Evolutionary conservation across 2,888 invertebrate species (phyloP).

Genomic region (Luperina testacea): DNA sequence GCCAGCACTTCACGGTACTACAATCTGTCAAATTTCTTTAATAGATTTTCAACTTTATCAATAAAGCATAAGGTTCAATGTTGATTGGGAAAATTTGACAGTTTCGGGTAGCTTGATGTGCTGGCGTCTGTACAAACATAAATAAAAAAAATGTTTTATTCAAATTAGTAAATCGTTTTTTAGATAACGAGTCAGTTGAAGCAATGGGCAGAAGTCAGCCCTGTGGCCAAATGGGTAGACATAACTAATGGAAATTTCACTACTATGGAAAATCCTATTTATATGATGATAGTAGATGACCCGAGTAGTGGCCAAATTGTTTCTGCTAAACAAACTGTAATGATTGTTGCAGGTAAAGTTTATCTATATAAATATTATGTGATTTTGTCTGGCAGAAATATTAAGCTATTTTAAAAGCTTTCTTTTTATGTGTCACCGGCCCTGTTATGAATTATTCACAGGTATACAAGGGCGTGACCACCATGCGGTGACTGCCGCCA

Average conservation of each 20-base stretch:
- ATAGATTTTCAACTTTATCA: no score
- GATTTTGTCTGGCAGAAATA: background rate
- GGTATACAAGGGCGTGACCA: slow-evolving; percentile 87
- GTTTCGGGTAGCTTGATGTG: no score
- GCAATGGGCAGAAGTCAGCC: slow-evolving; percentile 83
- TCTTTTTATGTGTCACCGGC: background rate
- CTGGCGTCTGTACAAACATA: no score
- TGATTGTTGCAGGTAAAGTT: slow-evolving; percentile 83
- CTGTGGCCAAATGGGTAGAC: slow-evolving; percentile 82
- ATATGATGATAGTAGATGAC: slow-evolving; percentile 86
- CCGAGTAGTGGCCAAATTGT: slow-evolving; percentile 85
- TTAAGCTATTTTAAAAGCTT: background rate
- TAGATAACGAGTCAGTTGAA: slow-evolving; percentile 83
- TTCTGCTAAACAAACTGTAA: slow-evolving; percentile 84
- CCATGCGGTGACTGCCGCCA: slow-evolving; percentile 84
- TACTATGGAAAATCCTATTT: slow-evolving; percentile 86
- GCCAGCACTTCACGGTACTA: no score
- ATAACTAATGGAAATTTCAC: slow-evolving; percentile 84
- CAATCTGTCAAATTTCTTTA: no score
- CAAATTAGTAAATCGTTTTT: background rate
- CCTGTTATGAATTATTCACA: slow-evolving; percentile 59
- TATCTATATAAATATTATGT: background rate
- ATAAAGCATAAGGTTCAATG: no score
- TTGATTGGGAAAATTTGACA: no score
- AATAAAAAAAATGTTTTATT: background rate